Evolutionary conservation across 2,888 invertebrate genomes (phyloP).

Genomic region (Temnothorax ravouxi): DNA sequence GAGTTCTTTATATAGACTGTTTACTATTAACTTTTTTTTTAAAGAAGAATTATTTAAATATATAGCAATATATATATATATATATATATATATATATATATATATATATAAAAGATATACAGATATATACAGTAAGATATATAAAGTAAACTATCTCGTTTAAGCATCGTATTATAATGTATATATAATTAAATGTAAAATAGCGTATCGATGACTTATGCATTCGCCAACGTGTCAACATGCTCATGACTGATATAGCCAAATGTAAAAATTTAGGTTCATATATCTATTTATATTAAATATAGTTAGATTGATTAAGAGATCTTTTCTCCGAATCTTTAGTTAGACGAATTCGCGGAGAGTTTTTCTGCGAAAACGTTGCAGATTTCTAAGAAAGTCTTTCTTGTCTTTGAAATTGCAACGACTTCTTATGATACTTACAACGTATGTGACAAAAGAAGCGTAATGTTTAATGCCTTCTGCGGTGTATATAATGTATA

Average conservation of each 20-base stretch:
- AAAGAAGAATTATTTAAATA: constrained; percentile 70
- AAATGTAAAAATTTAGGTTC: constrained; percentile 78
- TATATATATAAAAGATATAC: constrained; percentile 26
- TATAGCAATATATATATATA: too few relatives aligned
- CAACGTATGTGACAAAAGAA: constrained; percentile 46
- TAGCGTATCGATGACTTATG: constrained; percentile 40
- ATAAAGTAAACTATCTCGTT: constrained; percentile 1
- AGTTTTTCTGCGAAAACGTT: background rate
- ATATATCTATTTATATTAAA: constrained; percentile 70
- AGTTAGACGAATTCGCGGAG: constrained; percentile 2
- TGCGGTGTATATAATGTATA: constrained; percentile 78
- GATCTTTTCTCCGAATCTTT: constrained; percentile 12
- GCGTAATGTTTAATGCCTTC: constrained; percentile 42
- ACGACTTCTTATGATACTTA: constrained; percentile 65
- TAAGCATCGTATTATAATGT: constrained; percentile 51
- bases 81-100: too few relatives aligned
- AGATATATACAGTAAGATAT: constrained; percentile 29
- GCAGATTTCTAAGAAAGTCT: background rate
- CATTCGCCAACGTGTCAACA: constrained; percentile 51
- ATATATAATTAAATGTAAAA: constrained; percentile 63
- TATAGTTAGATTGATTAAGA: constrained; percentile 41
- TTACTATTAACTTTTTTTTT: constrained; percentile 69
- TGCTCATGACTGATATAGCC: constrained; percentile 82
- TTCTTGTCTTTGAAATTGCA: constrained; percentile 6
- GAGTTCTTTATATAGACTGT: constrained; percentile 67